These are phyloP conservation scores for Leptopterna dolabrata DNA, from an alignment of 2,888 invertebrate genomes.

Conservation along the genomic window DNA sequence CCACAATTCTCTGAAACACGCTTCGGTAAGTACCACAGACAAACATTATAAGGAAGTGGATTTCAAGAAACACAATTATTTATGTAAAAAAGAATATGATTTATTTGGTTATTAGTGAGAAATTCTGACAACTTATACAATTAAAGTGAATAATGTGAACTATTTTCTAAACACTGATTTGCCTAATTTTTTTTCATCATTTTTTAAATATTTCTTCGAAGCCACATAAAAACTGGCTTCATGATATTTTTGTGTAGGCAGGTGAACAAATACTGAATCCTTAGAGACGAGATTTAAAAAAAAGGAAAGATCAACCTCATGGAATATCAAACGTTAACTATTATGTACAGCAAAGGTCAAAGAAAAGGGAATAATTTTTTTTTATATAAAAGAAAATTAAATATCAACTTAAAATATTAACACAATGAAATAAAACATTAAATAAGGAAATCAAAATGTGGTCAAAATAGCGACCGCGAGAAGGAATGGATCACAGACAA, in stretches of 20 bases:
- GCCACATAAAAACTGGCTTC: background rate
- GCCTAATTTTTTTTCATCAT: background rate
- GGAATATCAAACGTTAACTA: background rate
- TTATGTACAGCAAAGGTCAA: background rate
- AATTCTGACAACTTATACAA: background rate
- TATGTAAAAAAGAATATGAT: conserved; percentile 21
- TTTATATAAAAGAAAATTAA: background rate
- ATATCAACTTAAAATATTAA: conserved; percentile 5
- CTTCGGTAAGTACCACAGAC: too few relatives aligned
- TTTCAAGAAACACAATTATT: background rate
- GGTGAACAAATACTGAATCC: background rate
- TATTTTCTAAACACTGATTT: background rate
- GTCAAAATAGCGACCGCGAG: background rate
- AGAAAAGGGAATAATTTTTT: background rate
- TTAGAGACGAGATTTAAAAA: background rate
- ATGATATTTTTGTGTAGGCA: background rate
- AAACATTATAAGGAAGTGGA: background rate
- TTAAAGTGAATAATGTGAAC: background rate
- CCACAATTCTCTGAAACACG: too few relatives aligned
- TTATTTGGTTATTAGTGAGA: conserved; percentile 16
- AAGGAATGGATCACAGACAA: conserved; percentile 46
- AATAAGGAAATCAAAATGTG: conserved; percentile 30
- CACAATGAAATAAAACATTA: background rate
- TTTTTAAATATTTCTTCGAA: background rate
- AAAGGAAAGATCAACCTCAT: conserved; percentile 5